Evolutionary conservation across 2,888 invertebrate species (phyloP), one percentile per base, ranked within the genome.

Genomic region (Lasioglossum villosulum): DNA sequence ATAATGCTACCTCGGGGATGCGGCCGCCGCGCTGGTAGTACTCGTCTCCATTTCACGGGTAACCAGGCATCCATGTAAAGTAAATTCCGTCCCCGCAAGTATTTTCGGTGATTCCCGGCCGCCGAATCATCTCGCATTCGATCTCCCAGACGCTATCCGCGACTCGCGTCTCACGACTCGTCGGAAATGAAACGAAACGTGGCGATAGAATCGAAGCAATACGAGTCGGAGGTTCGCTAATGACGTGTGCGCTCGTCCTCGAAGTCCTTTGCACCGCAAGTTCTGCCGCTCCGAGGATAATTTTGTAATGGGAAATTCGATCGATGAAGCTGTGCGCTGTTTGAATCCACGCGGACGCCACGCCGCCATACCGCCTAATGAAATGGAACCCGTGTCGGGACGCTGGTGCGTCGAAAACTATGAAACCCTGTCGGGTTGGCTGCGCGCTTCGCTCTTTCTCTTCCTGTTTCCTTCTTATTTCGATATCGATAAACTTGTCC

Each of bases 1-100:
- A 88, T 90, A 90, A 90, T 84, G 78, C 76, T 75, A 86, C 86
- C 89, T 88, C 84, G 83, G 86, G 84, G 82, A 86, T 80, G 68
- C 81, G 37, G 56, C 68, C 63, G 34, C 56, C 56, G n/a, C 59
- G 37, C 68, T 68, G 66, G 76, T 74, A 76, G 72, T 73, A 76
- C 77, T 86, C 84, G 78, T 83, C 83, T 83, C 80, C 81, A 66
- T 90, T 89, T 90, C 83, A 90, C 81, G 86, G 89, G 76, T 84
- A 84, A 83, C 80, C 83, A 76, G 83, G 74, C 89, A 88, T 80
- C 79, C 83, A 72, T 72, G 89, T 84, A 80, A 83, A 80, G 82
- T 78, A 88, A 90, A 90, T 89, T 86, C 76, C 42, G 27, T 80
- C 63, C 56, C 66, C 68, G 48, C 59, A 42, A 30, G 63, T 56